Conservation (phyloP, 2,888 invertebrate species). For the Caenorhabditis virilis region DNA sequence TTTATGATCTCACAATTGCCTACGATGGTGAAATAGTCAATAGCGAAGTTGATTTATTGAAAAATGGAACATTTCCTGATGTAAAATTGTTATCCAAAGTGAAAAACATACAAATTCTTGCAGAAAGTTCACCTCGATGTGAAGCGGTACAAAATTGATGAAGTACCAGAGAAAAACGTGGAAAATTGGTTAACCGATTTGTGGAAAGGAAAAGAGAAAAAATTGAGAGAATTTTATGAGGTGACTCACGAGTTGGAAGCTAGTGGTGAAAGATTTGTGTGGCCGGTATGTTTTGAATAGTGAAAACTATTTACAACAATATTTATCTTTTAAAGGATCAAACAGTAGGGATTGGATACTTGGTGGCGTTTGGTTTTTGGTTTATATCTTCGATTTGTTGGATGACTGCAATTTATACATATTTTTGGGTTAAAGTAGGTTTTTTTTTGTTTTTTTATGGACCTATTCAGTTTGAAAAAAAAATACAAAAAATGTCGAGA, state of each 20-base stretch:
- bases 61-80: conserved; percentile 77
- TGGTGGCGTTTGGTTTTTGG: conserved; percentile 57
- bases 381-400: conserved; percentile 49
- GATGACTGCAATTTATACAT: conserved; percentile 36
- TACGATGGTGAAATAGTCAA: conserved; percentile 78
- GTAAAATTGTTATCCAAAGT: conserved; percentile 79
- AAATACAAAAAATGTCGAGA: no score
- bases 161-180: conserved; percentile 36
- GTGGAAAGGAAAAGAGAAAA: conserved; percentile 70
- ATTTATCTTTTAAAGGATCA: conserved; percentile 40
- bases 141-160: conserved; percentile 32
- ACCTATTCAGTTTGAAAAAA: no score
- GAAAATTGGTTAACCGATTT: conserved; percentile 68
- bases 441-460: no score
- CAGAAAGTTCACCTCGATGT: conserved; percentile 49
- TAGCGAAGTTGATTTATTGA: conserved; percentile 78
- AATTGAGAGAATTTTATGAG: conserved; percentile 52
- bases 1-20: conserved; percentile 86
- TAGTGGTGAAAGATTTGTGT: conserved; percentile 38
- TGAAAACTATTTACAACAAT: not conserved
- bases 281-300: conserved; percentile 38
- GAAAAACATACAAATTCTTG: conserved; percentile 1
- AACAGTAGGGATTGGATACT: conserved; percentile 47
- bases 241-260: conserved; percentile 25
- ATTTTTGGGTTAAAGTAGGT: conserved; percentile 33